Evolutionary conservation across 2,797 vertebrate genomes (phyloP).

Genomic region (Acanthopagrus latus): DNA sequence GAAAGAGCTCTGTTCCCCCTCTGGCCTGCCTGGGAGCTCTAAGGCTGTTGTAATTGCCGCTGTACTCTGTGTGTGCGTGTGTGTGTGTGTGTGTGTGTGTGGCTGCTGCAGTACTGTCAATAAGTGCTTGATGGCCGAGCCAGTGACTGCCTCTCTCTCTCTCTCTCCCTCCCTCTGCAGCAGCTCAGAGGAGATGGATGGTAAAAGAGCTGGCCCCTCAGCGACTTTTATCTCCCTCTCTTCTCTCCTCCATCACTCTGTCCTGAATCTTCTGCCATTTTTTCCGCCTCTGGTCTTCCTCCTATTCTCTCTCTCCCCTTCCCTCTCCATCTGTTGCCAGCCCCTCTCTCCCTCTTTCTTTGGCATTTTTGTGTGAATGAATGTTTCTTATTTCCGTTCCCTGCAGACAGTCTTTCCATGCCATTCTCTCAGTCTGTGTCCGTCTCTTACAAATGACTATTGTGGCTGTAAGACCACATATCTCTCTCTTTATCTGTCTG

Average conservation of each 20-base stretch:
- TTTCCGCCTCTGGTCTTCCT: slow-evolving; percentile 22
- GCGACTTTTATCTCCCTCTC: slow-evolving; percentile 54
- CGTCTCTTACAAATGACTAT: slow-evolving; percentile 17
- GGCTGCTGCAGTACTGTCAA: slow-evolving; percentile 78
- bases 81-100: slow-evolving; percentile 39
- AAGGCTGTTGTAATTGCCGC: slow-evolving; percentile 62
- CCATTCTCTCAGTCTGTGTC: slow-evolving; percentile 13
- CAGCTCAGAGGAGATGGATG: slow-evolving; percentile 61
- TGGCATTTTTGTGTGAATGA: slow-evolving; percentile 41
- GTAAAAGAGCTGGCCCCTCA: slow-evolving; percentile 50
- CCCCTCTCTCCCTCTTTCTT: background rate
- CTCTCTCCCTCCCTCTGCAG: slow-evolving; percentile 20
- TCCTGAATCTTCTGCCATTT: slow-evolving; percentile 40
- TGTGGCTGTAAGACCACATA: slow-evolving; percentile 8
- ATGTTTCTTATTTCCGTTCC: slow-evolving; percentile 36
- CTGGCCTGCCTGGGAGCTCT: slow-evolving; percentile 35
- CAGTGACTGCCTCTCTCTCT: slow-evolving; percentile 41
- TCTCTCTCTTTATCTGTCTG: slow-evolving; percentile 10
- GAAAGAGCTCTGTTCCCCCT: slow-evolving; percentile 14
- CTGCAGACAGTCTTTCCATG: slow-evolving; percentile 21
- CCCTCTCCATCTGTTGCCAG: slow-evolving; percentile 19
- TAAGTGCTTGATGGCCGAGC: slow-evolving; percentile 66
- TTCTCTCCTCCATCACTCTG: slow-evolving; percentile 45
- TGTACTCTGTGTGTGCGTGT: slow-evolving; percentile 8
- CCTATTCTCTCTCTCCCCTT: background rate